Base-by-base conservation (phyloP, 2,113 vertebrate species). In the Bufo bufo region DNA sequence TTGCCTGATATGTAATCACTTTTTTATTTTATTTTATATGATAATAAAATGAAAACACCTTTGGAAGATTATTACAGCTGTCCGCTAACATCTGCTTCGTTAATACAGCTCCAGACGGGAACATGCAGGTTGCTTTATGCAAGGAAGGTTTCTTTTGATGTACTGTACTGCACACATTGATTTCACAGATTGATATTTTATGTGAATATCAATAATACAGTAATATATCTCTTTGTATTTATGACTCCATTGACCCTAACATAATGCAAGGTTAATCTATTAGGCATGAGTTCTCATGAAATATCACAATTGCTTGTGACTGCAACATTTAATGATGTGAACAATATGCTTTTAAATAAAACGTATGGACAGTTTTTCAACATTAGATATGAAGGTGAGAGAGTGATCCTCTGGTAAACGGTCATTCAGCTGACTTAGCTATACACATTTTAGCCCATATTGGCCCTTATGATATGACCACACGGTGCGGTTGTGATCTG, bases 151-250 rank as follows among this genome's bases (percentile, higher is more conserved):
- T 72, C 71, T 56, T 75, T 85, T 85, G 69, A 85, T 86, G 43
- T 78, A 59, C 20, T 86, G 43, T 78, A 59, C 20, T 13, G 54
- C 43, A 78, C 20, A 77, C 74, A 63, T 77, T 65, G 58, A 86
- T 86, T 86, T 78, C 56, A 63, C 84, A 65, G 74, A n/a, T 75
- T 85, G 84, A 59, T 86, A 77, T 86, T 86, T 77, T 77, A 86
- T 86, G 74, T 86, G 84, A 86, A 86, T 77, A 43, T 77, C 85
- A 63, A 86, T 86, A 79, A 52, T 78, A 65, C n/a, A 71, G 63
- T 84, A 61, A 85, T 86, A 54, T 5, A n/a, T 61, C 63, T 86
- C 85, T 66, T 79, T 77, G 20, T 43, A 78, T 71, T 86, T 52
- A 49, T 86, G 85, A 63, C 85, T 50, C 58, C 59, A 50, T 63